Evolutionary conservation across 1,140 invertebrate species (phyloP).

Genomic region (Cydia pomonella): DNA sequence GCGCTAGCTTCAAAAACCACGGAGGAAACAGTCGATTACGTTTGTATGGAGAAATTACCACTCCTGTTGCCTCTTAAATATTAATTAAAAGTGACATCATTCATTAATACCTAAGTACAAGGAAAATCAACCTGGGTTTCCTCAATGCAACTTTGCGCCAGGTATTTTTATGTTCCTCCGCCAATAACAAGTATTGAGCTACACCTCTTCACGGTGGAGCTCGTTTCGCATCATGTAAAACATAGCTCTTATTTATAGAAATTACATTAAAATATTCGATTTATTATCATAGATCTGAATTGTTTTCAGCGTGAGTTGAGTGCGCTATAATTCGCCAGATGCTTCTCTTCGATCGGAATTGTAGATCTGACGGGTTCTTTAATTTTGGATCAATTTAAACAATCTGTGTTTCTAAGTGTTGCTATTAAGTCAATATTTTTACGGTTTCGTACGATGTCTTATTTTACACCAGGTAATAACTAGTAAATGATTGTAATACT

Average conservation of each 20-base stretch:
- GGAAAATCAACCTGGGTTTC: conserved; percentile 2
- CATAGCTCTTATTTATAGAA: conserved; percentile 4
- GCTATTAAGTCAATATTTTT: not conserved
- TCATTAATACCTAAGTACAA: conserved; percentile 4
- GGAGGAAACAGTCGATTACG: no score
- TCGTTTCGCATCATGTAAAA: not conserved
- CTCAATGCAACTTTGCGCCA: not conserved
- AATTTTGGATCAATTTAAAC: not conserved
- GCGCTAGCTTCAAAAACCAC: no score
- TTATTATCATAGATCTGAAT: conserved; percentile 16
- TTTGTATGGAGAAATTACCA: no score
- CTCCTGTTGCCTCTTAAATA: no score
- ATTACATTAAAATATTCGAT: not conserved
- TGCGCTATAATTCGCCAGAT: conserved; percentile 7
- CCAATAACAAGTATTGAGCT: conserved; percentile 9
- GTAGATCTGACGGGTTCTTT: not conserved
- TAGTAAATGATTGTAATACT: no score
- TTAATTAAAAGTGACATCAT: not conserved
- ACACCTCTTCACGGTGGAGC: not conserved
- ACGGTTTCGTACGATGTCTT: not conserved
- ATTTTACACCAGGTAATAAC: no score
- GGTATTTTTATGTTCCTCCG: conserved; percentile 6
- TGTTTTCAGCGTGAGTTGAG: conserved; percentile 24
- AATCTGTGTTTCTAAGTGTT: no score
- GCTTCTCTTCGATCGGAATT: not conserved